Conservation (phyloP, 2,113 vertebrate genomes). For the Upupa epops region DNA sequence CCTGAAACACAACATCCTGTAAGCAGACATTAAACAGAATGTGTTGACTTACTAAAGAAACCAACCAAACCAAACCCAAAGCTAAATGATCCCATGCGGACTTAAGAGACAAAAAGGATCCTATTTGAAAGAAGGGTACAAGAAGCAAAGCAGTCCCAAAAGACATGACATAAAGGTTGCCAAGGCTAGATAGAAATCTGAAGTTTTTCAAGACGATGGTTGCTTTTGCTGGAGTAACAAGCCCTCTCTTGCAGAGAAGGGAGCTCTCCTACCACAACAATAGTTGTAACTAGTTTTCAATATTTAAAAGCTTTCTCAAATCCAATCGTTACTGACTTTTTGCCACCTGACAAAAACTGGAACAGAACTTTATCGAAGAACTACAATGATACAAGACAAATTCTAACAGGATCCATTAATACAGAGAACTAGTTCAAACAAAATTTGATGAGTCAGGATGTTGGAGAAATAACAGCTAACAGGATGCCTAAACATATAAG, state of each 20-base stretch:
- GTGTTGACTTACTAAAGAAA: background rate
- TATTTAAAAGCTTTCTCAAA: constrained; percentile 4
- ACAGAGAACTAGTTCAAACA: background rate
- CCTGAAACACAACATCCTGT: background rate
- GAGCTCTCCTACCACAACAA: background rate
- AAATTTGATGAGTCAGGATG: background rate
- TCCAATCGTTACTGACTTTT: background rate
- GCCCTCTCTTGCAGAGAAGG: background rate
- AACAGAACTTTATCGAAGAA: background rate
- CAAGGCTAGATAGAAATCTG: background rate
- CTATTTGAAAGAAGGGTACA: background rate
- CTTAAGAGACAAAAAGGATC: background rate
- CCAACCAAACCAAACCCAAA: too few species aligned
- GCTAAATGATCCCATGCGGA: background rate
- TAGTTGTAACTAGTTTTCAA: background rate
- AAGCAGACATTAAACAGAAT: background rate
- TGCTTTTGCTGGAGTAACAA: background rate
- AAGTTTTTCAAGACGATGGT: background rate
- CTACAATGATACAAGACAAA: background rate
- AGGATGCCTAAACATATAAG: background rate
- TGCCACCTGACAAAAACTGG: background rate
- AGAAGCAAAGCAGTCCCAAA: background rate
- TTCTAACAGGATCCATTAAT: background rate
- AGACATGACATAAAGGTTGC: background rate
- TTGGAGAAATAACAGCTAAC: background rate